Base-by-base conservation (phyloP, 2,888 invertebrate species). In the Nomada ruficornis region DNA sequence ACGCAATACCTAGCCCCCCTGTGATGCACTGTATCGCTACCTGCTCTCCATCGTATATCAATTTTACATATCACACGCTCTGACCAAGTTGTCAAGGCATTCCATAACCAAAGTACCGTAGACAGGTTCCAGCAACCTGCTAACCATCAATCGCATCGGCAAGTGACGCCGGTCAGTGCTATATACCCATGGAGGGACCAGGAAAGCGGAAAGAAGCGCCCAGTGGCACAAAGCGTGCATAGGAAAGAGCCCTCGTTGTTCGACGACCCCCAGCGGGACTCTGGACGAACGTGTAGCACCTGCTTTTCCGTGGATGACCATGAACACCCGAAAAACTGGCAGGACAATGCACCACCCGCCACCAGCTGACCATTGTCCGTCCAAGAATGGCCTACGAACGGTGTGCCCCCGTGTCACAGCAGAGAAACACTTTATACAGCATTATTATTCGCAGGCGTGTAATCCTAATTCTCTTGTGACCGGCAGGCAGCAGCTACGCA, bases 301-400 rank as follows among this genome's bases (percentile, higher is more conserved):
- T 88, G 88, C 85, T 77, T 75, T 55, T 65, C 60, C 74, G 44
- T 50, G 57, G 82, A 79, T 74, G 78, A 64, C 80, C 81, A 55
- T 80, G 82, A 71, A 77, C 67, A 65, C 73, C 79, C 85, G 57
- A 73, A 87, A 47, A 91, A 90, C 88, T 90, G 87, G 82, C 89
- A 86, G 89, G 85, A 90, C 90, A 91, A 91, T 91, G 82, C 85
- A 86, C 89, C 91, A 91, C 91, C 91, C 90, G 90, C 89, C 90
- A 91, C 87, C 86, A 86, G 80, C 83, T 91, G 90, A 90, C 91
- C 90, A 91, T 91, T 91, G 91, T 91, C 89, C 88, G 84, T 84
- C 75, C 68, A 69, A 72, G 82, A 69, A 71, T 55, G 72, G 78
- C 62, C 67, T 77, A 55, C 80, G 79, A 81, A 74, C 62, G n/a